Base-by-base conservation (phyloP, 1,140 invertebrate species). In the Maconellicoccus hirsutus region DNA sequence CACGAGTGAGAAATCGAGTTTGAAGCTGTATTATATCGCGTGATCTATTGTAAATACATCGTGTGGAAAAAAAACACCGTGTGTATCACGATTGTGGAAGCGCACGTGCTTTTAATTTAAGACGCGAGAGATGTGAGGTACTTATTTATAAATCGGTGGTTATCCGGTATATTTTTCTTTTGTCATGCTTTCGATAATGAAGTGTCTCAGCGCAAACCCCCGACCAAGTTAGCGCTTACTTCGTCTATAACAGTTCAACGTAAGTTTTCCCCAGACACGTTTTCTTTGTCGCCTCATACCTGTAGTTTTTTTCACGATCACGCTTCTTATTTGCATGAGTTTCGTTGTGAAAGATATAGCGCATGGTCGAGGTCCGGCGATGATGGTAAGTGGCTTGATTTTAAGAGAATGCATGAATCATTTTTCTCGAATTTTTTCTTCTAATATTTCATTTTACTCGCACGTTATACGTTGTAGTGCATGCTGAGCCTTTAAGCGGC, bases 181-280 rank as follows among this genome's bases (percentile, higher is more conserved):
- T 26, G 61, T 26, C 61, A 66, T 66, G 61, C 61, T 66, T 66
- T 70, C 42, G 10, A n/a, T n/a, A 70, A 71, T 26, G 72, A 76
- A 77, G 77, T 75, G 72, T 77, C 75, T 71, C 74, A 76, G 69
- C 77, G 77, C 72, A 78, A 78, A 75, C 76, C 77, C 72, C 76
- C 77, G 70, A 78, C 77, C 70, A 76, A 78, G 74, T 73, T 77
- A 70, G 73, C 75, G 72, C 74, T 77, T 42, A 73, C 74, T 33
- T 73, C 75, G 52, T 71, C 70, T 52, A 71, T 74, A 8, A 66
- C 61, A 3, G 61, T 66, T 66, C 61, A 66, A 66, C 61, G 61
- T 72, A 38, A 38, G 59, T 33, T 39, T 69, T 59, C 59, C 42
- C 42, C n/a, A 52, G n/a, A 19, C n/a, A 23, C 29, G n/a, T 59